Evolutionary conservation across 2,113 vertebrate species (phyloP).

Genomic region (Burhinus oedicnemus): DNA sequence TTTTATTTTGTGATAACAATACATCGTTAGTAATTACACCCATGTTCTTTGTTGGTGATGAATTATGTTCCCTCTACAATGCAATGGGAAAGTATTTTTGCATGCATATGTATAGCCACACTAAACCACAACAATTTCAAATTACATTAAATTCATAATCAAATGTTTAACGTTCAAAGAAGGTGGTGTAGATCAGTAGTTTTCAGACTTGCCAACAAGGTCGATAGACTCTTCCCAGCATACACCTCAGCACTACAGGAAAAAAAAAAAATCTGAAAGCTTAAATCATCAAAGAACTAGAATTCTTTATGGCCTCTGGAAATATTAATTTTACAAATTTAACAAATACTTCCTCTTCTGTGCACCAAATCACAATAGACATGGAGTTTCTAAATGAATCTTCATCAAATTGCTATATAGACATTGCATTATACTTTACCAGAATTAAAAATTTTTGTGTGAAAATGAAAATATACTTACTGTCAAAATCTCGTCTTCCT

Average conservation of each 20-base stretch:
- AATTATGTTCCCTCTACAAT: not conserved
- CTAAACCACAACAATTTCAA: slow-evolving; percentile 21
- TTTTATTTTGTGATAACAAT: slow-evolving; percentile 63
- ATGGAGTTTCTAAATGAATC: not conserved
- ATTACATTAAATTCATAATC: not conserved
- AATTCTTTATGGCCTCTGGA: not conserved
- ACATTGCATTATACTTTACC: not conserved
- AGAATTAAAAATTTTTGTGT: not conserved
- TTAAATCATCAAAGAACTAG: not conserved
- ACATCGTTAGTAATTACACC: slow-evolving; percentile 21
- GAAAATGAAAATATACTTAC: slow-evolving; percentile 75
- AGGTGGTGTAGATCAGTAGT: not conserved
- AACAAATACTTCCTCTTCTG: not conserved
- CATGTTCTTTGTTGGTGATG: not conserved
- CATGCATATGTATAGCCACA: not conserved
- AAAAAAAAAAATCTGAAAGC: not conserved
- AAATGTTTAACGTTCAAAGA: slow-evolving; percentile 34
- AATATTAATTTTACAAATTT: not conserved
- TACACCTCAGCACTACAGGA: slow-evolving; percentile 88
- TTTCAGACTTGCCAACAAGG: slow-evolving; percentile 90
- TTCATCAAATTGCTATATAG: not conserved
- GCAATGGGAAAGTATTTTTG: not conserved
- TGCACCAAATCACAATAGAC: not conserved
- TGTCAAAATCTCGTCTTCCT: slow-evolving; percentile 85
- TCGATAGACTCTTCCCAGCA: slow-evolving; percentile 95